Base-by-base conservation (phyloP, 2,797 vertebrate genomes). In the Poeciliopsis presidionis region DNA sequence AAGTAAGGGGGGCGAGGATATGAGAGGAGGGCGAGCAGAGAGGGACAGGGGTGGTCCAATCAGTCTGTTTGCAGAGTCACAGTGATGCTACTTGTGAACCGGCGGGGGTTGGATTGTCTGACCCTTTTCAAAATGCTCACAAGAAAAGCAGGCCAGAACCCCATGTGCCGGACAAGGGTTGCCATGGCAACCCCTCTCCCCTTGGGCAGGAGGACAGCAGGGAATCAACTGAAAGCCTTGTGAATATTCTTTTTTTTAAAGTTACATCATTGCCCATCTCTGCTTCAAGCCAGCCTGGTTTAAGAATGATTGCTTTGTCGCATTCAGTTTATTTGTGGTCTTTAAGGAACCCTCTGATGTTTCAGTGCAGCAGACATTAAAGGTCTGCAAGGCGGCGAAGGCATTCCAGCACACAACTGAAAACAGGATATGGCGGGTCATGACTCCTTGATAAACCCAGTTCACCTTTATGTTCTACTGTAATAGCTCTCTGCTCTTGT, bases 61-160 rank as follows among this genome's bases (percentile, higher is more conserved):
- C 88, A 89, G 82, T 81, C 72, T 71, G 81, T 53, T 81, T 77
- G 75, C 57, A 76, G 72, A 57, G 77, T 72, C 78, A 81, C 83
- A 81, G 7, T 22, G 84, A 84, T 88, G 87, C 80, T 73, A 75
- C 76, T 79, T 84, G 82, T 90, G 83, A 85, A 82, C 25, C 36
- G 59, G 47, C 67, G 84, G 78, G 73, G 70, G 43, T 30, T 43
- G 57, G 78, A 83, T 86, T 82, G 90, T 88, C 81, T 91, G 89
- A 94, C 88, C 91, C 89, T 79, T 91, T 92, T 93, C 90, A 87
- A 84, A 87, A 72, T 47, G 83, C 82, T 88, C 84, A 55, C 33
- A 86, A 92, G 86, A 89, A 92, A 95, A 94, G 84, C 88, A 88
- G 89, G 91, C 91, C 88, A 93, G 88, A 90, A 85, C 90, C 86